Evolutionary conservation across 1,140 invertebrate genomes (phyloP).

Genomic region (Drosophila simulans): DNA sequence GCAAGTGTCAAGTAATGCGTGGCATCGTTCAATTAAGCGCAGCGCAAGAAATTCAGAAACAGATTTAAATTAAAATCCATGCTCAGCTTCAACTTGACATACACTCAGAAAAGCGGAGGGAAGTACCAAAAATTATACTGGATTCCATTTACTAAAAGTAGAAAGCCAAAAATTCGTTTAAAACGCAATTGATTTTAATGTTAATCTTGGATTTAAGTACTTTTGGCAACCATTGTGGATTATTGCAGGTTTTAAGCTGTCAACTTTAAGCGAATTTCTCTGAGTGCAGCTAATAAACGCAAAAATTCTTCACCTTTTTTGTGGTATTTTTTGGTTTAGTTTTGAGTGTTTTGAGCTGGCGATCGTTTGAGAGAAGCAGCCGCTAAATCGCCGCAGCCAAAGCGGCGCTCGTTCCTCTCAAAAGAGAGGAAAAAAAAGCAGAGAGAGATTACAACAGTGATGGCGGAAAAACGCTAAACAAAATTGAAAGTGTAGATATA

Average conservation of each 20-base stretch:
- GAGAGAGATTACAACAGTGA: neutral
- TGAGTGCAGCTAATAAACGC: constrained; percentile 35
- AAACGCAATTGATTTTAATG: too few species aligned
- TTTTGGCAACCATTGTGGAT: too few species aligned
- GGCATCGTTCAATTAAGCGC: constrained; percentile 51
- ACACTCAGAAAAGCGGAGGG: constrained; percentile 17
- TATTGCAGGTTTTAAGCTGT: too few species aligned
- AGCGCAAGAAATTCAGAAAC: constrained; percentile 55
- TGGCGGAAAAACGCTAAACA: constrained; percentile 3
- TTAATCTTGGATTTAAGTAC: neutral
- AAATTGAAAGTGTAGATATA: neutral
- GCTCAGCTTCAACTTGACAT: constrained; percentile 13
- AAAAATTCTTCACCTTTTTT: constrained; percentile 49
- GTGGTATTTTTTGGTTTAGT: constrained; percentile 3
- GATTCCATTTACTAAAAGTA: too few species aligned
- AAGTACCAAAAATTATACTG: neutral
- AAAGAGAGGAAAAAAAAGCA: constrained; percentile 20
- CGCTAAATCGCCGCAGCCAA: constrained; percentile 25
- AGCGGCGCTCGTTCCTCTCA: constrained; percentile 26
- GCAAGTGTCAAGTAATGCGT: constrained; percentile 56
- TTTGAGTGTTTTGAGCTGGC: constrained; percentile 13
- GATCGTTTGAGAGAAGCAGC: constrained; percentile 21
- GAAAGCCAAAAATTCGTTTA: too few species aligned
- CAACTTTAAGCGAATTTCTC: neutral
- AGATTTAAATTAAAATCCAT: constrained; percentile 32